Evolutionary conservation across 2,113 vertebrate genomes (phyloP), one percentile per base, ranked within the genome.

Genomic region (Nettapus auritus): DNA sequence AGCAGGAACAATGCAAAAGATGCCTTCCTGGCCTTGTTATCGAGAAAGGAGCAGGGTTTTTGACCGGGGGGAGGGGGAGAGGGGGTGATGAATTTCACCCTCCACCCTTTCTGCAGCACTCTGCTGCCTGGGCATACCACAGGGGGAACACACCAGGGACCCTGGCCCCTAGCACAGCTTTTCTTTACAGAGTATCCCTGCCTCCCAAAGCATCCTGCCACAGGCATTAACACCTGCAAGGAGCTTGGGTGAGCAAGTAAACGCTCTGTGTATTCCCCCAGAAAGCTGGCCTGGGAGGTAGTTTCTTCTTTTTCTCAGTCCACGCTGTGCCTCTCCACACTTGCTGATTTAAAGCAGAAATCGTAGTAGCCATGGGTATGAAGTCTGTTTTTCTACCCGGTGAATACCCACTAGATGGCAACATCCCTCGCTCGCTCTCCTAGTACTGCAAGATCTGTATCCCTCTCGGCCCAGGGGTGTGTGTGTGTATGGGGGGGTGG

Each of bases 401-500:
- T 19, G 31, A 77, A 90, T 28, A 42, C 44, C 92, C 92, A 73
- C 96, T 96, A 96, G 94, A 95, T 96, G 93, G 90, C 94, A 92
- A 88, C 44, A 93, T 90, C 31, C 19, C 69, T 95, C 80, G 1
- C 74, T 64, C 46, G 8, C 52, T 94, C 23, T 16, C 6, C 0
- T 2, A 25, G 25, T 1, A 0, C 40, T 3, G 34, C 46, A 38
- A 14, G 53, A 79, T 12, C 34, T 0, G 0, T 19, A 53, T 78
- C 56, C 15, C 33, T 56, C 42, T 31, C 12, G 20, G 25, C 0
- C 0, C 17, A 15, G 22, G 31, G 14, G 6, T 1, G 21, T 11
- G 18, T 7, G 25, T 19, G 10, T 44, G 12, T 6, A 10, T 14
- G 29, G 3, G 34, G 48, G 52, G 15, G 11, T 14, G 29, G 3